phyloP scores from a whole-genome alignment of 2,888 invertebrate species.

The Terebella lapidaria region DNA sequence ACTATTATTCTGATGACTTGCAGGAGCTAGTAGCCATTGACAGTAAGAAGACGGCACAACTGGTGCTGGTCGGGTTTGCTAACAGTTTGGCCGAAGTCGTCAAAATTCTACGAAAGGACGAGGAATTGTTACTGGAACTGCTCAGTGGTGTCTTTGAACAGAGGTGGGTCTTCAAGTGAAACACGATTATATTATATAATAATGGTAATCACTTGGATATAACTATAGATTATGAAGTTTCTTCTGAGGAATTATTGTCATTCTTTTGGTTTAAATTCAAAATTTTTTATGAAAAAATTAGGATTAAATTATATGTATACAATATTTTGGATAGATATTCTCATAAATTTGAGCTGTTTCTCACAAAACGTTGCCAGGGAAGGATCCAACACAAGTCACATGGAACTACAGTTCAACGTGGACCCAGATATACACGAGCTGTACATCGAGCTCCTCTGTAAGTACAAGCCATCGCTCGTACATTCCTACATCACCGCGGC shows the following conservation, averaged over 20 bases:
- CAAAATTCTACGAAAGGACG: constrained; percentile 29
- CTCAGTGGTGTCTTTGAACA: constrained; percentile 60
- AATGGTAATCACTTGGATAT: no score
- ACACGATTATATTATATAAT: no score
- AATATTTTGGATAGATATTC: no score
- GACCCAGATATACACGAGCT: constrained; percentile 58
- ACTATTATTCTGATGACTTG: no score
- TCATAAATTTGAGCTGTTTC: no score
- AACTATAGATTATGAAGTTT: no score
- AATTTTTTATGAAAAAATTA: no score
- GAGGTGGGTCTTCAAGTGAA: constrained; percentile 37
- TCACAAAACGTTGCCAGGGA: no score
- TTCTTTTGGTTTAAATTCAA: no score
- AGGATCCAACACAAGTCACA: no score
- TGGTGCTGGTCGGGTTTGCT: constrained; percentile 61
- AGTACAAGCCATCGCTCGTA: constrained; percentile 58
- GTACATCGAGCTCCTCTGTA: constrained; percentile 64
- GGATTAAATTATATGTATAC: no score
- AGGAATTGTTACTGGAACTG: constrained; percentile 58
- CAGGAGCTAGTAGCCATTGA: constrained; percentile 61
- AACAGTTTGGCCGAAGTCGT: constrained; percentile 34
- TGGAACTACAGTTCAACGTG: constrained; percentile 38
- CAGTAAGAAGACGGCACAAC: constrained; percentile 62
- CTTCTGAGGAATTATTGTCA: no score
- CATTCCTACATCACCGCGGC: constrained; percentile 58